Base-by-base conservation (phyloP, 2,888 invertebrate genomes). In the Epsilonema sp. region DNA sequence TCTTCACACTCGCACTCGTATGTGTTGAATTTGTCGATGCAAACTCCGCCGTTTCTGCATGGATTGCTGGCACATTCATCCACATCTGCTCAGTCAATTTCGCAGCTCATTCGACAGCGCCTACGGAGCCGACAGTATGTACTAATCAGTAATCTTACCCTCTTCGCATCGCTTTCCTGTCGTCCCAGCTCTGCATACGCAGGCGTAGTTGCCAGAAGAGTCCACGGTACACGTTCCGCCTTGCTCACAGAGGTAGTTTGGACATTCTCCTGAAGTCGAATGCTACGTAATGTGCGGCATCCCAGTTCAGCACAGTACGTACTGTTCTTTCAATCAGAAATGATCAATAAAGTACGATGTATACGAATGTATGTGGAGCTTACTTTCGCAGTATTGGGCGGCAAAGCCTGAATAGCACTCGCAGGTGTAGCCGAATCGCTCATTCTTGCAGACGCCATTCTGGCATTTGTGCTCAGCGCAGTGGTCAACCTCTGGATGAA, bases 31-130 rank as follows among this genome's bases (percentile, higher is more conserved):
- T 37, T 36, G 36, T 49, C 44, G 11, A 49, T 44, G 26, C 49
- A 49, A 11, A 23, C 40, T 37, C 40, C 49, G 37, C 42, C 42
- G 36, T 49, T 47, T n/a, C 25, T 31, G 26, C 49, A 49, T 20
- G 49, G 49, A 23, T 44, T 37, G 31, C 49, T 49, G 13, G 31
- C 42, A 37, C 49, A 49, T 37, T 49, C 49, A 21, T 49, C 23
- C 1, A 49, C 39, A 37, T 49, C 44, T 19, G 16, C 16, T 31
- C 31, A 31, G 8, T 31, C 16, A 31, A 31, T 16, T 31, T 31
- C 16, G 8, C 31, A 13, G 31, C 16, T 31, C 8, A 31, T 31
- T 31, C 31, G 16, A 8, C 31, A 31, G 16, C n/a, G n/a, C n/a
- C n/a, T n/a, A n/a, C n/a, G n/a, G n/a, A n/a, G n/a, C n/a, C n/a